Base-by-base conservation (phyloP, 1,140 invertebrate species). In the Antheraea pernyi region DNA sequence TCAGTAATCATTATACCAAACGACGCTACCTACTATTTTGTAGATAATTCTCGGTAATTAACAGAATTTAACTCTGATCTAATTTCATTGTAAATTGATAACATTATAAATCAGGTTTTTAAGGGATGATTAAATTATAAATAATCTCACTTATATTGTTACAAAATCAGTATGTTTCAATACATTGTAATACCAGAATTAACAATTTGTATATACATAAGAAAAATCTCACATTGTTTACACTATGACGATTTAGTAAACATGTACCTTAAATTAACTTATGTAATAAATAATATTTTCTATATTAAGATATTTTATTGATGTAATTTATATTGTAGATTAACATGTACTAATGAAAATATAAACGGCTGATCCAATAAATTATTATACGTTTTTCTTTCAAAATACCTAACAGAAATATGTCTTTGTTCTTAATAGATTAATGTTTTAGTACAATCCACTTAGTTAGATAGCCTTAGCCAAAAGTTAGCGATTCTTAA, bases 241-340 rank as follows among this genome's bases (percentile, higher is more conserved):
- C 46, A 48, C 19, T 36, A 61, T 61, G 39, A 48, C 64, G 69
- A 71, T 53, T 13, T 16, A 6, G 65, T 74, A 63, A 77, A 78
- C 74, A 67, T 74, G 80, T 81, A 79, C 72, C 83, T 42, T 80
- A 82, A 83, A 79, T 80, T 85, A 81, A 83, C 80, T 83, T 85
- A 87, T 83, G 74, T 85, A 82, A 80, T 74, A 77, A 83, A 79
- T 81, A 79, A 80, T 79, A 83, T 75, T 78, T 77, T 13, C 81
- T 77, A 79, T 71, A 65, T 70, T 80, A 82, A 75, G 58, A 64
- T 68, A 67, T 68, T 59, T 67, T 78, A 69, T 79, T 86, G 83
- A 73, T 72, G 36, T 82, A 82, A 83, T 84, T 88, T 85, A 88
- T 81, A 86, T 79, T 82, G 78, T 79, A 78, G 69, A 86, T 79